phyloP scores from a whole-genome alignment of 1,140 invertebrate genomes.

The Battus philenor region DNA sequence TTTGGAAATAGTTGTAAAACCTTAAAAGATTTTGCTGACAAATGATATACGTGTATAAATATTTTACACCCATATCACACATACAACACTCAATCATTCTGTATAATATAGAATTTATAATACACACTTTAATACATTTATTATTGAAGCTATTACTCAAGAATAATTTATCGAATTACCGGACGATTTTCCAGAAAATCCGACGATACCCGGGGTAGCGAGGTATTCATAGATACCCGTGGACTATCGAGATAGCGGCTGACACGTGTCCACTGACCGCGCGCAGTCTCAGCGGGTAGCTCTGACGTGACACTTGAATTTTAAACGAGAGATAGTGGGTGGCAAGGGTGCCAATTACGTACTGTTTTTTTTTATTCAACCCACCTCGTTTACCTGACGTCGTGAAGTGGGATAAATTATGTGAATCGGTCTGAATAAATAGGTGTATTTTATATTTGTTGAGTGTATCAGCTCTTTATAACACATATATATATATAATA shows the following conservation, averaged over 20 bases:
- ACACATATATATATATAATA: no score
- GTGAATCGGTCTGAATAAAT: no score
- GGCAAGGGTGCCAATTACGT: constrained; percentile 41
- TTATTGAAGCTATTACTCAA: no score
- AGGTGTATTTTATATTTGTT: not conserved
- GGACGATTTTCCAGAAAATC: not conserved
- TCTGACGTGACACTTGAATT: constrained; percentile 41
- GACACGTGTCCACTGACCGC: constrained; percentile 15
- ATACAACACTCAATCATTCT: no score
- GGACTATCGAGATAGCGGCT: constrained; percentile 5
- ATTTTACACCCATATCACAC: no score
- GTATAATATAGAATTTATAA: no score
- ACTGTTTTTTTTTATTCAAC: constrained; percentile 12
- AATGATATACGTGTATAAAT: no score
- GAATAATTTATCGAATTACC: no score
- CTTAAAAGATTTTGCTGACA: no score
- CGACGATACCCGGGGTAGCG: not conserved
- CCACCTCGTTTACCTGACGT: not conserved
- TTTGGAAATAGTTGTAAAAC: no score
- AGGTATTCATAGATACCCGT: not conserved
- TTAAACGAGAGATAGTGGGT: constrained; percentile 22
- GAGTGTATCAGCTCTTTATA: no score
- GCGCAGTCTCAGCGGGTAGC: constrained; percentile 30
- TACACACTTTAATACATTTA: no score
- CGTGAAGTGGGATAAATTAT: constrained; percentile 10